These are phyloP conservation scores for Rhagologus leucostigma DNA, from an alignment of 2,113 vertebrate species.

Conservation along the genomic window DNA sequence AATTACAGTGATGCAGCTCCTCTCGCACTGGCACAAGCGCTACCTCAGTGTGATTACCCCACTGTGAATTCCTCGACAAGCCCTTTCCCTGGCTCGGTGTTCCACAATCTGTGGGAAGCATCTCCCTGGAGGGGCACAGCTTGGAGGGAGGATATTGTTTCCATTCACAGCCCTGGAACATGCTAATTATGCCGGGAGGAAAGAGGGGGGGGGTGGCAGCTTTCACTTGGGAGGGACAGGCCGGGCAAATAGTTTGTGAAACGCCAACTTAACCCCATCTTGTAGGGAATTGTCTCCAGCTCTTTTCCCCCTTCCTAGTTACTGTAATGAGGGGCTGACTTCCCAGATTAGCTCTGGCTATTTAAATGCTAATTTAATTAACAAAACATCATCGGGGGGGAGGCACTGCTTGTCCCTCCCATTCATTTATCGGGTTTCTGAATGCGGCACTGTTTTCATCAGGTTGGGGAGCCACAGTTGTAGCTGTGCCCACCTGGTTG, in stretches of 20 bases:
- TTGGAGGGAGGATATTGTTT: conserved; percentile 60
- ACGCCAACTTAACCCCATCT: conserved; percentile 55
- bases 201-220: not conserved
- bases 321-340: conserved; percentile 63
- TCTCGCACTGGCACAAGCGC: not conserved
- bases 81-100: conserved; percentile 23
- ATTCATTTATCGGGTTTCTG: conserved; percentile 27
- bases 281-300: conserved; percentile 49
- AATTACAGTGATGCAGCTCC: not conserved
- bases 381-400: conserved; percentile 23
- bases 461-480: not conserved
- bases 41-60: not conserved
- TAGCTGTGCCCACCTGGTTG: not conserved
- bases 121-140: conserved; percentile 56
- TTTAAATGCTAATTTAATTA: conserved; percentile 67
- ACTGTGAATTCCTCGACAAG: conserved; percentile 36
- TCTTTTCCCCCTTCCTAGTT: conserved; percentile 42
- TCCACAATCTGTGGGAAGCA: conserved; percentile 50
- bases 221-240: conserved; percentile 48
- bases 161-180: conserved; percentile 45
- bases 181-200: conserved; percentile 30
- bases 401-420: conserved; percentile 26
- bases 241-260: conserved; percentile 34
- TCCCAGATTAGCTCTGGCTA: conserved; percentile 56
- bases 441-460: not conserved